Conservation (phyloP, 35 echinoderm and acorn worm species). For the Anneissia japonica region DNA sequence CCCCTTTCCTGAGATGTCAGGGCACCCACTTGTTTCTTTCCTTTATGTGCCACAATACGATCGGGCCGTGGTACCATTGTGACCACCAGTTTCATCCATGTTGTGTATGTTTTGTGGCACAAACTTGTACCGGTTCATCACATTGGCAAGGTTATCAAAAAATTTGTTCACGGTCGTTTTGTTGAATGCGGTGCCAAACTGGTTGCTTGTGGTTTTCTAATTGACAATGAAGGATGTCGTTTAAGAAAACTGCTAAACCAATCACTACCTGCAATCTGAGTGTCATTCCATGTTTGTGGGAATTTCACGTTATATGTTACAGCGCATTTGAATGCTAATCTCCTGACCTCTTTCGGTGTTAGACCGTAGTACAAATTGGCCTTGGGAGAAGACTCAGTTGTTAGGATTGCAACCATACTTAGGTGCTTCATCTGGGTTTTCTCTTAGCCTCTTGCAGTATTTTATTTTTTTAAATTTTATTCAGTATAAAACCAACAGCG, state of each 20-base stretch:
- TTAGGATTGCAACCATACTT: slow-evolving; percentile 7
- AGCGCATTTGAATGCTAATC: slow-evolving; percentile 5
- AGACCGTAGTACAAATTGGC: background rate
- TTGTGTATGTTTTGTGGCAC: background rate
- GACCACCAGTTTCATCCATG: background rate
- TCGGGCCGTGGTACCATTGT: background rate
- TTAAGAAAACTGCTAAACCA: slow-evolving; percentile 12
- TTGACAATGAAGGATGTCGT: background rate
- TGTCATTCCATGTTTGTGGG: background rate
- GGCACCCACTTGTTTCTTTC: slow-evolving; percentile 5
- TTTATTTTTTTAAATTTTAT: no score
- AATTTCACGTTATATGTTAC: background rate
- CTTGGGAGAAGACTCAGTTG: background rate
- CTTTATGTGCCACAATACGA: background rate
- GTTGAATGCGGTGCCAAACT: background rate
- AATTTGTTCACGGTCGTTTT: background rate
- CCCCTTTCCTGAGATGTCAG: slow-evolving; percentile 7
- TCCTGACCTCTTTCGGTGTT: background rate
- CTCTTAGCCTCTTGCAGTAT: background rate
- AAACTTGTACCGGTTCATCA: background rate
- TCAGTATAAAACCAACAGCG: no score
- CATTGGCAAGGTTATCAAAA: background rate
- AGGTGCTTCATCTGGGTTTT: background rate
- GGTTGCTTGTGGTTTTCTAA: slow-evolving; percentile 13
- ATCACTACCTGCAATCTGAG: slow-evolving; percentile 2